Base-by-base conservation (phyloP, 2,113 vertebrate species). In the Paratilapia polleni region DNA sequence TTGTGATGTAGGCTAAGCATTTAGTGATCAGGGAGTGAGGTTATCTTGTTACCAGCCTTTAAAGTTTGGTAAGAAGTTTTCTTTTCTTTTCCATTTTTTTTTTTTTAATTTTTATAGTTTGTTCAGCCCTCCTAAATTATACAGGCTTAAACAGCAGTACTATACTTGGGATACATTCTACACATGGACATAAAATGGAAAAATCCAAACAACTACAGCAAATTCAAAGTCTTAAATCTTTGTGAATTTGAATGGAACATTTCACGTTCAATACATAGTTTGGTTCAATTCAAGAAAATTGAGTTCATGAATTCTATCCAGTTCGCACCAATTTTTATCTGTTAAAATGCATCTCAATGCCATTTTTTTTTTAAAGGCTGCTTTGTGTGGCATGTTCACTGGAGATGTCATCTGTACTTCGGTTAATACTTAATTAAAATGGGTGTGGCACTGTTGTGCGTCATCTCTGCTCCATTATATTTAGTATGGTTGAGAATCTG, bases 301-400 rank as follows among this genome's bases (percentile, higher is more conserved):
- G 10, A 54, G 43, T 73, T 73, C 11, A 31, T 54, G 17, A n/a
- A n/a, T 73, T 52, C 10, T 28, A 20, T 73, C 43, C 15, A 73
- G n/a, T 52, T 20, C n/a, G 68, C 54, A 73, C 13, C 47, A 54
- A 7, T 73, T 73, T 68, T 54, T 73, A 73, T 31, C 26, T 47
- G 54, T 31, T 73, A 54, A 73, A 73, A 31, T 73, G 26, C 17
- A 52, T 6, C 6, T 0, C 6, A 31, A 6, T 54, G 43, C 2
- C 19, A 28, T 49, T 28, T 70, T 31, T 6, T 8, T 19, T 11
- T 43, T 43, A 0, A 73, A 19, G 11, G 20, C 47, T n/a, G 68
- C 47, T 0, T n/a, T 34, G 68, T 2, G 0, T 19, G 52, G 26
- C 26, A 34, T 19, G 0, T 73, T 52, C 6, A 54, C 68, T 0